A percentile compares a stretch with the other conserved stretches of the same genome.
Evolutionary conservation across 2,888 invertebrate genomes (phyloP).

Genomic region (Campaea margaritaria): DNA sequence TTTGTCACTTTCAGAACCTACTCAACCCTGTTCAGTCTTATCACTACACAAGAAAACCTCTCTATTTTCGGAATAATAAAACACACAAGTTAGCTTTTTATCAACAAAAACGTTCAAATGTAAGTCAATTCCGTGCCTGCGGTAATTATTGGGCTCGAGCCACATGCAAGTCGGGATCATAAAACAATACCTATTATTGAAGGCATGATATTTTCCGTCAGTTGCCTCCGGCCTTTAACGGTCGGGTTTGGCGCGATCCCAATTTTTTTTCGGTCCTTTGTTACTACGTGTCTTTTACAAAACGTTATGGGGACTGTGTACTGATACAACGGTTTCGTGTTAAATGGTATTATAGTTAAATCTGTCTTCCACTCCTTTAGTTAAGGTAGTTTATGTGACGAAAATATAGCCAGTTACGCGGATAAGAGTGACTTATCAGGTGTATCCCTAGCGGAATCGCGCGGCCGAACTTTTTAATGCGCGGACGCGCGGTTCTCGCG

Average conservation of each 20-base stretch:
- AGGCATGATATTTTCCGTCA: slow-evolving; percentile 61
- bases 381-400: too few relatives aligned
- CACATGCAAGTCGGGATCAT: slow-evolving; percentile 47
- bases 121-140: slow-evolving; percentile 33
- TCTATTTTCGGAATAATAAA: background rate
- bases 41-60: background rate
- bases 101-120: slow-evolving; percentile 17
- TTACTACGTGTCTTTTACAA: slow-evolving; percentile 54
- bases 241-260: slow-evolving; percentile 63
- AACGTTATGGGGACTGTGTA: slow-evolving; percentile 51
- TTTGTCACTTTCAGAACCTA: background rate
- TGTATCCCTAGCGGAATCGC: too few relatives aligned
- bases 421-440: too few relatives aligned
- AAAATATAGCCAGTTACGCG: too few relatives aligned
- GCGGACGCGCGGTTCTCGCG: too few relatives aligned
- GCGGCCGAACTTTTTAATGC: too few relatives aligned
- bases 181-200: slow-evolving; percentile 62
- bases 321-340: slow-evolving; percentile 21
- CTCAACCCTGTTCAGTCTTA: background rate
- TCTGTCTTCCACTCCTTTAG: background rate
- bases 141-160: slow-evolving; percentile 40
- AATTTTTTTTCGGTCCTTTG: slow-evolving; percentile 55
- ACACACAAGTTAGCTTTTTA: background rate
- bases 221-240: slow-evolving; percentile 60
- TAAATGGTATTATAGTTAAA: background rate